Evolutionary conservation across 2,797 vertebrate species (phyloP).

Genomic region (Brachymystax lenok): DNA sequence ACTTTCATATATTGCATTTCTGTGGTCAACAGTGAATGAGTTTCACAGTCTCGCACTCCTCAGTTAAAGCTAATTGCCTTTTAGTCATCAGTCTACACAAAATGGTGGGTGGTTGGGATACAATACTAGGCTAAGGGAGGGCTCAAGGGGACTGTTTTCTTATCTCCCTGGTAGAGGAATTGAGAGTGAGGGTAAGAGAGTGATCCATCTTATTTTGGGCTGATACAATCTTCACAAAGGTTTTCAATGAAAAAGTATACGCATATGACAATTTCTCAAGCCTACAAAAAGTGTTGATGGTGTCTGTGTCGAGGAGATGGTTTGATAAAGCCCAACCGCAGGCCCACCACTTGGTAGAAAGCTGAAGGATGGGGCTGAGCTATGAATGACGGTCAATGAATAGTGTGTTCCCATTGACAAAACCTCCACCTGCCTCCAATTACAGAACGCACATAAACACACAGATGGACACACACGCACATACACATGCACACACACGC

Average conservation of each 20-base stretch:
- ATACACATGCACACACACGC: too few species aligned
- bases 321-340: background rate
- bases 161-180: background rate
- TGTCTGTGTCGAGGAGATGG: background rate
- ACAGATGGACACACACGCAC: background rate
- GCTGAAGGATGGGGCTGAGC: background rate
- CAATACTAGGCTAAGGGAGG: background rate
- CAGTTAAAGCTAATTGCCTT: constrained; percentile 3
- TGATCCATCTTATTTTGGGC: background rate
- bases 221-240: background rate
- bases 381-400: background rate
- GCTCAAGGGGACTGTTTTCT: background rate
- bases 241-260: background rate
- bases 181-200: background rate
- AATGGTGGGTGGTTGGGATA: background rate
- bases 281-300: background rate
- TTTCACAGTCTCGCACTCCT: background rate
- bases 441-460: background rate
- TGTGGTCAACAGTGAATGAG: background rate
- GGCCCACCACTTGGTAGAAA: background rate
- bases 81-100: background rate
- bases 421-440: background rate
- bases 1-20: background rate
- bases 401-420: background rate
- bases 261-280: background rate